phyloP scores from a whole-genome alignment of 1,140 invertebrate species.

The Rhynchophorus ferrugineus region DNA sequence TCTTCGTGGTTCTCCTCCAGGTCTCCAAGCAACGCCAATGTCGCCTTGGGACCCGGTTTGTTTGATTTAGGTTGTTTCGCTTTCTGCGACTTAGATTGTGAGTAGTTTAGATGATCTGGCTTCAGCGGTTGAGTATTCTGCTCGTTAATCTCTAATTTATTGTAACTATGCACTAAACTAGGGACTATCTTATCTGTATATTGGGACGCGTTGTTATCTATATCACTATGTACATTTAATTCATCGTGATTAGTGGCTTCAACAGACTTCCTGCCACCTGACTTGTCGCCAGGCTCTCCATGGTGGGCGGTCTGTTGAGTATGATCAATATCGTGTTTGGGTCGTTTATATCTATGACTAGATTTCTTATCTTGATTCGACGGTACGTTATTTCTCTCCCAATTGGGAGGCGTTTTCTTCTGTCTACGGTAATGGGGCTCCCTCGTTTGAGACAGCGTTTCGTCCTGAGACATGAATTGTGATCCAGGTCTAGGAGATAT shows the following conservation, averaged over 20 bases:
- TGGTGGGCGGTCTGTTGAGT: slow-evolving; percentile 24
- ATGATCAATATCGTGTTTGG: slow-evolving; percentile 25
- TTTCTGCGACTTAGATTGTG: slow-evolving; percentile 24
- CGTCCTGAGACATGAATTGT: slow-evolving; percentile 30
- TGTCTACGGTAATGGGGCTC: slow-evolving; percentile 21
- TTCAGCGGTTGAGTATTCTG: slow-evolving; percentile 44
- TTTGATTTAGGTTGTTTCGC: slow-evolving; percentile 11
- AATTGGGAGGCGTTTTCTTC: slow-evolving; percentile 19
- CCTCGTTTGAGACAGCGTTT: slow-evolving; percentile 25
- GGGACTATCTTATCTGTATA: slow-evolving; percentile 45
- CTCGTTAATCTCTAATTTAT: slow-evolving; percentile 40
- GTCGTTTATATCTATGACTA: slow-evolving; percentile 29
- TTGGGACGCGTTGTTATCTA: slow-evolving; percentile 28
- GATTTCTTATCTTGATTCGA: slow-evolving; percentile 30
- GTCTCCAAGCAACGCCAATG: not conserved
- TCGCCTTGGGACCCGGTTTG: not conserved
- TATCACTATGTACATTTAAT: slow-evolving; percentile 28
- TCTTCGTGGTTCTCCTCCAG: not conserved
- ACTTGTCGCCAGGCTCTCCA: slow-evolving; percentile 29
- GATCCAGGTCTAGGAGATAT: slow-evolving; percentile 35
- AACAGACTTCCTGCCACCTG: slow-evolving; percentile 29
- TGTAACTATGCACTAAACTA: slow-evolving; percentile 37
- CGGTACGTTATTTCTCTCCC: slow-evolving; percentile 29
- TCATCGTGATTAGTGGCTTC: slow-evolving; percentile 26
- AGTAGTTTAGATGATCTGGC: too few species aligned